phyloP scores from a whole-genome alignment of 2,113 vertebrate genomes.

The Onychostruthus taczanowskii region DNA sequence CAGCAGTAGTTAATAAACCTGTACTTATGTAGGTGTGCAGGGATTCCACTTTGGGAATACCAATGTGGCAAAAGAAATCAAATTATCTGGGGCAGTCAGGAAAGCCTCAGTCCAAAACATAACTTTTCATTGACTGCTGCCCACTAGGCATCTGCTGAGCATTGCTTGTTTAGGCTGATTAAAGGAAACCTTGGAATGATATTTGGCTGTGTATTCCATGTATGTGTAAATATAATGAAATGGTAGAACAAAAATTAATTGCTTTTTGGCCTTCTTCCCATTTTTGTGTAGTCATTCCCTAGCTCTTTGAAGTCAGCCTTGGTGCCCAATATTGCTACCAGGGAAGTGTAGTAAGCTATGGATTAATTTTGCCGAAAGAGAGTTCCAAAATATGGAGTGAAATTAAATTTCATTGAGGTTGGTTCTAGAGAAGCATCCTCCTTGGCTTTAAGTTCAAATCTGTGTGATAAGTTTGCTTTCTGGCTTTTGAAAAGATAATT shows the following conservation, averaged over 20 bases:
- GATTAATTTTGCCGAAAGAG: neutral
- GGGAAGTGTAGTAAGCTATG: neutral
- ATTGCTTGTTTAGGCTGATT: neutral
- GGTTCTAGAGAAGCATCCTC: neutral
- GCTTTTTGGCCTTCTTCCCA: neutral
- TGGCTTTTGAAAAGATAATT: neutral
- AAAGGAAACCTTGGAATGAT: neutral
- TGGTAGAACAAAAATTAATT: neutral
- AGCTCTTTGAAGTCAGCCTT: neutral
- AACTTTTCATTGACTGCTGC: neutral
- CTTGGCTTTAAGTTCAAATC: neutral
- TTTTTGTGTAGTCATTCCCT: neutral
- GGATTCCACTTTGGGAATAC: neutral
- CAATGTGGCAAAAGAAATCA: neutral
- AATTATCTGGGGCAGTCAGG: neutral
- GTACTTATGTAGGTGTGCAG: neutral
- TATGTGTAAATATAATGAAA: conserved; percentile 18
- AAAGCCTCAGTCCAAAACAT: neutral
- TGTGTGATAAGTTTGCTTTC: neutral
- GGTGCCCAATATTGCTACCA: neutral
- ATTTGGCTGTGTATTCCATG: neutral
- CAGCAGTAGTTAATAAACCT: neutral
- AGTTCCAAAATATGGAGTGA: neutral
- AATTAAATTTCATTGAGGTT: neutral
- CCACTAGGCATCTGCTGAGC: neutral